A percentile compares a stretch with the other conserved stretches of the same genome.
Conservation (phyloP, 2,888 invertebrate genomes). For the Polia nebulosa region DNA sequence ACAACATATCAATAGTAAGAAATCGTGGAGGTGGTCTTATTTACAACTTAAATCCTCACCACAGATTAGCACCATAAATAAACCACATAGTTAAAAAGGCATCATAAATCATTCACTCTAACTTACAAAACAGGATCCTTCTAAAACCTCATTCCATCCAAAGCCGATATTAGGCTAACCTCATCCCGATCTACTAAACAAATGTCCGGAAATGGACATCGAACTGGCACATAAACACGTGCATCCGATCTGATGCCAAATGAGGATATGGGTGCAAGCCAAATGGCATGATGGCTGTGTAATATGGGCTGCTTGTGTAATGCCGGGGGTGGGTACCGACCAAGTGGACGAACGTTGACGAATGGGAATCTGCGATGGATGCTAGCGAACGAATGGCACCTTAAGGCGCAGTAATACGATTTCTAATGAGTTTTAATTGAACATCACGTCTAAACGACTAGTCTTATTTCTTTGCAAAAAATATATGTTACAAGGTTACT, state of each 20-base stretch:
- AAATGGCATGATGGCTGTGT: conserved; percentile 34
- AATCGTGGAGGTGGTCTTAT: conserved; percentile 23
- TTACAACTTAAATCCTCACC: not conserved
- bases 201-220: conserved; percentile 55
- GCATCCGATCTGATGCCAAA: conserved; percentile 53
- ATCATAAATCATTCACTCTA: conserved; percentile 33
- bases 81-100: not conserved
- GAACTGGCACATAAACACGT: conserved; percentile 48
- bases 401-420: too few species aligned
- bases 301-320: conserved; percentile 8
- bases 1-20: not conserved
- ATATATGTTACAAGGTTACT: too few species aligned
- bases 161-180: conserved; percentile 40
- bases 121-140: conserved; percentile 35
- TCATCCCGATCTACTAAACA: conserved; percentile 55
- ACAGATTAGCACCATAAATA: conserved; percentile 7
- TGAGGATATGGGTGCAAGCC: conserved; percentile 51
- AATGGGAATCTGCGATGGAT: not conserved
- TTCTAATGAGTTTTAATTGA: too few species aligned
- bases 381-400: too few species aligned
- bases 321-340: not conserved
- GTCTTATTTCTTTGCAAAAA: too few species aligned
- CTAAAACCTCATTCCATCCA: conserved; percentile 18
- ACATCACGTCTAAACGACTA: too few species aligned
- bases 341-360: not conserved